These are phyloP conservation scores for Hylomyscus alleni DNA, from an alignment of 2,797 vertebrate species.

Conservation along the genomic window DNA sequence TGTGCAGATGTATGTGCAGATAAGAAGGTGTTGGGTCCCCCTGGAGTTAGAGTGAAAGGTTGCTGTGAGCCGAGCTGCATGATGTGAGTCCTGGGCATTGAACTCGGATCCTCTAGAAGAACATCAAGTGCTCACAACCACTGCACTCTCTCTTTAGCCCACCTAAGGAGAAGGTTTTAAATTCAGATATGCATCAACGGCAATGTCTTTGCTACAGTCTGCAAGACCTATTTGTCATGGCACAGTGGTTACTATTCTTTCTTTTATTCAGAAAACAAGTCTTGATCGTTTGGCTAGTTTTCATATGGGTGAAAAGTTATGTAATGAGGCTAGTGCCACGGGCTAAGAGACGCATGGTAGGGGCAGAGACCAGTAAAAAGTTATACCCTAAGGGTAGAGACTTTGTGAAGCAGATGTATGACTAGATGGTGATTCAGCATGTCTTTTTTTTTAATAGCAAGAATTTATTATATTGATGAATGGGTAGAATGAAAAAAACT, in stretches of 20 bases:
- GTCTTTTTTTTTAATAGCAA: background rate
- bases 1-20: background rate
- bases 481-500: background rate
- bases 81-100: background rate
- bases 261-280: slow-evolving; percentile 51
- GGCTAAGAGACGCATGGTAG: background rate
- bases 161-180: slow-evolving; percentile 43
- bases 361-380: background rate
- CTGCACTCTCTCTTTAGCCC: background rate
- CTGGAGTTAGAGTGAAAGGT: no score
- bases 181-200: background rate
- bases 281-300: slow-evolving; percentile 6
- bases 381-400: slow-evolving; percentile 43
- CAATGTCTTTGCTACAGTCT: background rate
- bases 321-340: background rate
- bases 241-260: slow-evolving; percentile 3
- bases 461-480: slow-evolving; percentile 32
- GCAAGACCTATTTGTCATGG: background rate
- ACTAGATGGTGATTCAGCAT: slow-evolving; percentile 62
- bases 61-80: no score
- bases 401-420: slow-evolving; percentile 59
- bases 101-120: background rate
- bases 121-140: background rate
- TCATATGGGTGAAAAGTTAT: slow-evolving; percentile 61
- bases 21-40: background rate